A percentile compares a stretch with the other conserved stretches of the same genome.
Conservation (phyloP, 2,113 vertebrate genomes). For the Numenius arquata region DNA sequence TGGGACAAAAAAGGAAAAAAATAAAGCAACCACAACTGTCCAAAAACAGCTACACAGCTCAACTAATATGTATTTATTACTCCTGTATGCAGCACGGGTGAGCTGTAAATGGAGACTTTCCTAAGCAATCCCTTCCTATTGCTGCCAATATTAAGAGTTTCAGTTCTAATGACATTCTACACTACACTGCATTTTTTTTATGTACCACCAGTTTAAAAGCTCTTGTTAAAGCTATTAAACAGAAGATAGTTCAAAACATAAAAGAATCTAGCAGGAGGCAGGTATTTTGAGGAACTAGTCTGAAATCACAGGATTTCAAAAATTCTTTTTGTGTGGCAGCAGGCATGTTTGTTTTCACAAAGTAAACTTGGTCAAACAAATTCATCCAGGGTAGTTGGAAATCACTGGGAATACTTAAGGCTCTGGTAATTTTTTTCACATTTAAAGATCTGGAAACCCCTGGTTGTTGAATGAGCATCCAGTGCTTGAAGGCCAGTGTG, state of each 20-base stretch:
- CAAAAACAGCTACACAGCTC: neutral
- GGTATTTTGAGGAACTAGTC: neutral
- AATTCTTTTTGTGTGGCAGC: neutral
- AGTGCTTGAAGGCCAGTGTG: neutral
- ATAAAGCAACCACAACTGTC: neutral
- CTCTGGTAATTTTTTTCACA: neutral
- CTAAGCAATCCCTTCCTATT: neutral
- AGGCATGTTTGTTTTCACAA: neutral
- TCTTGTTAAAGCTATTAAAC: neutral
- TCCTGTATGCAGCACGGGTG: neutral
- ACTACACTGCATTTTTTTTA: neutral
- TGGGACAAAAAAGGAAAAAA: neutral
- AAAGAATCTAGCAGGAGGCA: neutral
- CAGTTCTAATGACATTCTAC: neutral
- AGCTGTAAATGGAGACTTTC: neutral
- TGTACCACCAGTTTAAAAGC: neutral
- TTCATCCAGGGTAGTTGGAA: neutral
- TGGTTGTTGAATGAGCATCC: neutral
- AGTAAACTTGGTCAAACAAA: neutral
- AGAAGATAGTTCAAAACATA: neutral
- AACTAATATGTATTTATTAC: neutral
- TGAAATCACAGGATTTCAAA: neutral
- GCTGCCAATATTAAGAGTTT: neutral
- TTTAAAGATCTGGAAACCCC: neutral
- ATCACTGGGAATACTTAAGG: neutral